phyloP scores from a whole-genome alignment of 2,888 invertebrate species.

The Spisula subtruncata region DNA sequence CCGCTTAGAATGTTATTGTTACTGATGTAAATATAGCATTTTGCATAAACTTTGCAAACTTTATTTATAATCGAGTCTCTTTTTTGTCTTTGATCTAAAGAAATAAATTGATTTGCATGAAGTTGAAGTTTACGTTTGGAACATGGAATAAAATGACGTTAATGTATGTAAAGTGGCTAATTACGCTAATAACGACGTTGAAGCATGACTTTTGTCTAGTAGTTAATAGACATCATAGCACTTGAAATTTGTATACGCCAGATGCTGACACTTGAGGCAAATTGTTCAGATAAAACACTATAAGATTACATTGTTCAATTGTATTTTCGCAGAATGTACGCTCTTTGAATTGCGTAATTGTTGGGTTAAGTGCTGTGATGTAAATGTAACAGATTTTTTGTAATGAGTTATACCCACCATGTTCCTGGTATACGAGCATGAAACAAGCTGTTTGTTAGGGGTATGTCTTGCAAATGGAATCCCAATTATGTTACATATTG shows the following conservation, averaged over 20 bases:
- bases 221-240: background rate
- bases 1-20: too few species aligned
- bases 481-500: too few species aligned
- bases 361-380: background rate
- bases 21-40: too few species aligned
- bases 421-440: background rate
- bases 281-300: too few species aligned
- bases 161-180: background rate
- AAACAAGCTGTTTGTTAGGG: background rate
- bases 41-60: too few species aligned
- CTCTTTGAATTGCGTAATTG: too few species aligned
- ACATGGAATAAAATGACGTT: background rate
- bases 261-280: background rate
- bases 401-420: background rate
- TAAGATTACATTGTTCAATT: too few species aligned
- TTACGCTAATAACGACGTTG: too few species aligned
- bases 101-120: too few species aligned
- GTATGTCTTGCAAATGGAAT: background rate
- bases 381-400: background rate
- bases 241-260: background rate
- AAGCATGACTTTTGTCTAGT: background rate
- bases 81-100: too few species aligned
- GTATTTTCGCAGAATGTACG: too few species aligned
- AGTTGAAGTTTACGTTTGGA: background rate
- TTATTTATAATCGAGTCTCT: too few species aligned